A percentile compares a stretch with the other conserved stretches of the same genome.
Conservation (phyloP, 1,140 invertebrate genomes). For the Physella acuta region DNA sequence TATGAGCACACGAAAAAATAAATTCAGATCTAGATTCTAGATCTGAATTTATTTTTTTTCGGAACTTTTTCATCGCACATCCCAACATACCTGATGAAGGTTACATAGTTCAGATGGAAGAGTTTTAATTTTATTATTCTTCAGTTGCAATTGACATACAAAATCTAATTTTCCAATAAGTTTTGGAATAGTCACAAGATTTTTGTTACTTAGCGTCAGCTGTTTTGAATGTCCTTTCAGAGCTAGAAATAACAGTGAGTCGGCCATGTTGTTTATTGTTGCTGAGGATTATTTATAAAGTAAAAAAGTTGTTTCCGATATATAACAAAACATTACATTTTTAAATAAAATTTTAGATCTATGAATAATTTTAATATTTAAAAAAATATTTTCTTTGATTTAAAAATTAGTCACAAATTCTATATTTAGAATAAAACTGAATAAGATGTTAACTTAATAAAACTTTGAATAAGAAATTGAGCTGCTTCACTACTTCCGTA, state of each 20-base stretch:
- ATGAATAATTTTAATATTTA: too few relatives aligned
- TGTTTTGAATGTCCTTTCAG: constrained; percentile 43
- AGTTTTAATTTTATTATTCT: constrained; percentile 48
- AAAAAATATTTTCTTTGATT: too few relatives aligned
- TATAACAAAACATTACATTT: too few relatives aligned
- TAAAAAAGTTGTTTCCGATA: too few relatives aligned
- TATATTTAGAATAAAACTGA: too few relatives aligned
- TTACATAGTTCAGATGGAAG: constrained; percentile 46
- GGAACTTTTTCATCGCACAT: neutral
- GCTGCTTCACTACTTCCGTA: too few relatives aligned
- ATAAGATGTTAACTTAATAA: too few relatives aligned
- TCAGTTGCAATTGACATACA: constrained; percentile 43
- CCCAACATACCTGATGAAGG: constrained; percentile 38
- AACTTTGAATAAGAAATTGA: too few relatives aligned
- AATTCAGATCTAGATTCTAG: neutral
- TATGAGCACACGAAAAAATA: neutral
- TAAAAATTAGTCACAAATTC: too few relatives aligned
- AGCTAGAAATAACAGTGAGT: constrained; percentile 41
- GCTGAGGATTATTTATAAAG: too few relatives aligned
- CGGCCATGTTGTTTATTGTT: constrained; percentile 50
- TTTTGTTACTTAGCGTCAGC: constrained; percentile 49
- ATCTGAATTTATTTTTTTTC: neutral
- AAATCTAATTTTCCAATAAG: constrained; percentile 46
- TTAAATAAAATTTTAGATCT: too few relatives aligned
- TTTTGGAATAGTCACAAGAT: constrained; percentile 48